phyloP scores from a whole-genome alignment of 2,113 vertebrate genomes.

The Brachionichthys hirsutus region DNA sequence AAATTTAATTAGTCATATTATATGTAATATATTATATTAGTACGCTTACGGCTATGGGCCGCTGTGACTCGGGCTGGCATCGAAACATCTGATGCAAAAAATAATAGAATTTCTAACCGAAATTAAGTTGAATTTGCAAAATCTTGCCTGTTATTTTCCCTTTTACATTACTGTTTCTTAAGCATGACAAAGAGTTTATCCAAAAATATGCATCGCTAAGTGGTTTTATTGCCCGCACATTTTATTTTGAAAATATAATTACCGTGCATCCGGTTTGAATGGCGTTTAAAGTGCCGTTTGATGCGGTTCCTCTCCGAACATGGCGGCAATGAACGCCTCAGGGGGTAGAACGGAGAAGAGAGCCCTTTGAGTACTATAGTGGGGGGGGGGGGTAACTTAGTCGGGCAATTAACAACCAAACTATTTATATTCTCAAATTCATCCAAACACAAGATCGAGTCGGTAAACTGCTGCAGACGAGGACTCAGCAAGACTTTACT shows the following conservation, averaged over 20 bases:
- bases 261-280: slow-evolving; percentile 12
- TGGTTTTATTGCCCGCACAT: neutral
- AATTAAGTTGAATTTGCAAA: too few relatives aligned
- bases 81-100: too few relatives aligned
- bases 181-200: too few relatives aligned
- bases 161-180: too few relatives aligned
- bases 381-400: neutral
- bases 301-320: slow-evolving; percentile 40
- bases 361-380: slow-evolving; percentile 1
- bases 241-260: slow-evolving; percentile 54
- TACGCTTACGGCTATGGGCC: too few relatives aligned
- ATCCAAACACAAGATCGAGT: neutral
- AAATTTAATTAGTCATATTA: too few relatives aligned
- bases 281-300: neutral
- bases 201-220: too few relatives aligned
- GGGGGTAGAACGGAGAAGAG: slow-evolving; percentile 9
- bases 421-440: neutral
- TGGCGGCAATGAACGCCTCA: slow-evolving; percentile 48
- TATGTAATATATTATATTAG: too few relatives aligned
- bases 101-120: too few relatives aligned
- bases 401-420: slow-evolving; percentile 5
- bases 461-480: neutral
- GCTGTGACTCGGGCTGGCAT: too few relatives aligned
- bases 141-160: neutral
- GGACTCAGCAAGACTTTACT: too few relatives aligned